These are phyloP conservation scores for Noctua janthe DNA, from an alignment of 2,888 invertebrate species.

Conservation along the genomic window DNA sequence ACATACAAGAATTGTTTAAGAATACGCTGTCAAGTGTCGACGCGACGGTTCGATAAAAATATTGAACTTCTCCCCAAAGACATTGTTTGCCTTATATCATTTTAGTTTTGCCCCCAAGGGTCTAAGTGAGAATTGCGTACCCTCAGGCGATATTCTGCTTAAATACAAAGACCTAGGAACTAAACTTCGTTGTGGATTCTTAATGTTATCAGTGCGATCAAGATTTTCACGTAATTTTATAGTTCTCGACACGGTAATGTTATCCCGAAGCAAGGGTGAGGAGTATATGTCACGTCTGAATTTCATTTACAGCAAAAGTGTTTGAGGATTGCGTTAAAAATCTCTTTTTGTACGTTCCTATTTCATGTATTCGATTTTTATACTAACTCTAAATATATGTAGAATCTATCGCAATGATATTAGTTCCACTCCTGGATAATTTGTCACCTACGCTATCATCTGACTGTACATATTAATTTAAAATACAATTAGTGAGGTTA, in stretches of 20 bases:
- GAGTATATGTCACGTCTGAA: background rate
- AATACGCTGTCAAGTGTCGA: slow-evolving; percentile 1
- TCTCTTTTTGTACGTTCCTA: background rate
- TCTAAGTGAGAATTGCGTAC: background rate
- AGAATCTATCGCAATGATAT: background rate
- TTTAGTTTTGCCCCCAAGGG: slow-evolving; percentile 22
- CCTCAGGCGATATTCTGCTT: background rate
- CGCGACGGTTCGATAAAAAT: slow-evolving; percentile 12
- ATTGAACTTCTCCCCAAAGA: slow-evolving; percentile 27
- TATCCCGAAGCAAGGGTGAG: background rate
- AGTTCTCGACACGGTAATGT: slow-evolving; percentile 3
- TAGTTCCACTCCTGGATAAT: no score
- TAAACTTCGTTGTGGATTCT: slow-evolving; percentile 5
- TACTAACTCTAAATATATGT: background rate
- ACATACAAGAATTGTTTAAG: slow-evolving; percentile 11
- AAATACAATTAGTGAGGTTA: slow-evolving; percentile 1
- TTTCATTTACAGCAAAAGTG: background rate
- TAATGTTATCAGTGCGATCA: slow-evolving; percentile 10
- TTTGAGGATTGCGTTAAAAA: background rate
- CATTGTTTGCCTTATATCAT: slow-evolving; percentile 22
- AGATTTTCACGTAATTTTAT: slow-evolving; percentile 23
- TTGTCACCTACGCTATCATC: background rate
- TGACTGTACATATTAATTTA: background rate
- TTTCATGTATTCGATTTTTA: background rate
- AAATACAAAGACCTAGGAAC: slow-evolving; percentile 1